A percentile compares a stretch with the other conserved stretches of the same genome.
phyloP scores from a whole-genome alignment of 1,140 invertebrate species.

The fruit fly (Drosophila melanogaster) region DNA sequence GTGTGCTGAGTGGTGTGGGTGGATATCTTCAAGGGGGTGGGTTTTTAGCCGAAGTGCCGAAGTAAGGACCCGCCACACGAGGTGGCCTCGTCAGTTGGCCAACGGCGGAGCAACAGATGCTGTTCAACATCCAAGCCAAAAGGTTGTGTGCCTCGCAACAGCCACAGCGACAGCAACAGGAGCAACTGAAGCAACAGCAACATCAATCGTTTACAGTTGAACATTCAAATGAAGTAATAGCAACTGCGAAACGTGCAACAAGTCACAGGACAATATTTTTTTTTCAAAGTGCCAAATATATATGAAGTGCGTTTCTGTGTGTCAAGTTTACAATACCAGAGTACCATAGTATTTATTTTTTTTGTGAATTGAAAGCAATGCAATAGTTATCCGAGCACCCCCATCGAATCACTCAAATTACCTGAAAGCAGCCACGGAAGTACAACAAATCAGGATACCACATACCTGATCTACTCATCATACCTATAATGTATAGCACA shows the following conservation, averaged over 20 bases:
- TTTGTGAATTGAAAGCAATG: constrained; percentile 11
- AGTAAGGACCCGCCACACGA: constrained; percentile 30
- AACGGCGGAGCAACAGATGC: constrained; percentile 73
- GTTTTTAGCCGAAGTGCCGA: constrained; percentile 16
- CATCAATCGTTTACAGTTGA: background rate
- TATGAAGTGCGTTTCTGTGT: constrained; percentile 11
- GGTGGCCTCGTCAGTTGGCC: constrained; percentile 63
- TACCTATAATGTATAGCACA: background rate
- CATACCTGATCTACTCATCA: constrained; percentile 6
- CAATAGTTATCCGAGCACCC: constrained; percentile 14
- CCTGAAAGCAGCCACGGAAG: constrained; percentile 18
- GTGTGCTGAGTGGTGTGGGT: background rate
- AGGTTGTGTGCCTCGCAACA: constrained; percentile 65
- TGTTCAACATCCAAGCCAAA: constrained; percentile 76
- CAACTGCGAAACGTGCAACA: constrained; percentile 29
- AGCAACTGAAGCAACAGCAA: constrained; percentile 1
- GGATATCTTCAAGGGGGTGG: background rate
- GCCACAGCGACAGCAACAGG: constrained; percentile 16
- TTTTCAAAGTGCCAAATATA: constrained; percentile 34
- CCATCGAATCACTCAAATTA: constrained; percentile 17
- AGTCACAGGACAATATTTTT: constrained; percentile 36
- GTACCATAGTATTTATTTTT: constrained; percentile 17
- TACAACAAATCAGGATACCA: constrained; percentile 7
- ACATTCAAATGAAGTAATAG: background rate
- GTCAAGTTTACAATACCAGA: background rate